These are phyloP conservation scores for Macaria notata DNA, from an alignment of 2,888 invertebrate species.

Conservation along the genomic window DNA sequence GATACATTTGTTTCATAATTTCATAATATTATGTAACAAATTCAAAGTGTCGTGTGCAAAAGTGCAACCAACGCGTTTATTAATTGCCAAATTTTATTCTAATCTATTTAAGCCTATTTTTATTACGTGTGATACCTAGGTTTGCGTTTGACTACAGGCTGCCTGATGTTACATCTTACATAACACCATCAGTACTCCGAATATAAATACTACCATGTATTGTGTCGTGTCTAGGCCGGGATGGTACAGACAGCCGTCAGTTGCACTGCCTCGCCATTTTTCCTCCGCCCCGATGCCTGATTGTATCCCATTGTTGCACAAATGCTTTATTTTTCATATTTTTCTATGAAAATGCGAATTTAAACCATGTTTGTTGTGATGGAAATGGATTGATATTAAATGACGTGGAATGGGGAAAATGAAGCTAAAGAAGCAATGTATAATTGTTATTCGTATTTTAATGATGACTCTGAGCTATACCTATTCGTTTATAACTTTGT, in stretches of 20 bases:
- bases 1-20: too few species aligned
- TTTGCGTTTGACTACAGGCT: too few species aligned
- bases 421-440: not conserved
- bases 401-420: not conserved
- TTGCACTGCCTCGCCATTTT: conserved; percentile 22
- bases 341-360: conserved; percentile 6
- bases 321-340: conserved; percentile 10
- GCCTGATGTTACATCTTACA: too few species aligned
- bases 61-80: too few species aligned
- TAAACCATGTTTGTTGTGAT: not conserved
- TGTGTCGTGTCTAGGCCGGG: not conserved
- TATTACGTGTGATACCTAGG: too few species aligned
- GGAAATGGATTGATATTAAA: not conserved
- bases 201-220: too few species aligned
- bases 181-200: too few species aligned
- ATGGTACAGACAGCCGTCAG: conserved; percentile 25
- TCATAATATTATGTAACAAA: too few species aligned
- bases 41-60: too few species aligned
- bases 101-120: too few species aligned
- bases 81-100: too few species aligned
- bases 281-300: conserved; percentile 26
- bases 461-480: not conserved
- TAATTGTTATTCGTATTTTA: not conserved
- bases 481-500: too few species aligned
- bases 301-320: conserved; percentile 27